Evolutionary conservation across 2,113 vertebrate genomes (phyloP).

Genomic region (Dendropsophus ebraccatus): DNA sequence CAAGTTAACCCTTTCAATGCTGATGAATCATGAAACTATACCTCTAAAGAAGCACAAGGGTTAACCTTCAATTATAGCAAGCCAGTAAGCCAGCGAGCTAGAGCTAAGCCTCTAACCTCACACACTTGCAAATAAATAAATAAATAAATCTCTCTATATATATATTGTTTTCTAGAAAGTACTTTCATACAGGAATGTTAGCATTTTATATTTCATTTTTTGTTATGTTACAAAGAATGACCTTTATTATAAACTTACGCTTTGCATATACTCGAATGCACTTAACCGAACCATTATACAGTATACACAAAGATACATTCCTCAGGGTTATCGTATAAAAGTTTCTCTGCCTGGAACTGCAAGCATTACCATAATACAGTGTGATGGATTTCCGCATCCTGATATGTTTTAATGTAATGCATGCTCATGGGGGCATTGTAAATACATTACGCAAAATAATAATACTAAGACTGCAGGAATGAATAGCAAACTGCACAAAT

Average conservation of each 20-base stretch:
- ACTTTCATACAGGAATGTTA: slow-evolving; percentile 69
- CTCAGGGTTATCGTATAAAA: slow-evolving; percentile 75
- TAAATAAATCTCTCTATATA: no score
- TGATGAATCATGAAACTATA: slow-evolving; percentile 36
- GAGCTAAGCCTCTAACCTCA: slow-evolving; percentile 67
- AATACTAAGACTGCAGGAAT: slow-evolving; percentile 60
- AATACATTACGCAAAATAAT: slow-evolving; percentile 55
- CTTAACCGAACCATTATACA: slow-evolving; percentile 71
- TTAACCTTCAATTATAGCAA: slow-evolving; percentile 63
- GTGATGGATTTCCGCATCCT: slow-evolving; percentile 50
- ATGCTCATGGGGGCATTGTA: slow-evolving; percentile 63
- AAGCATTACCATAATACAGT: slow-evolving; percentile 54
- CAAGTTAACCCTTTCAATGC: slow-evolving; percentile 57
- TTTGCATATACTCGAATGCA: slow-evolving; percentile 70
- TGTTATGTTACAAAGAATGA: slow-evolving; percentile 78
- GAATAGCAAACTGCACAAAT: slow-evolving; percentile 57
- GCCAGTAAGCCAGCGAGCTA: slow-evolving; percentile 68
- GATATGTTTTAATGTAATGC: slow-evolving; percentile 60
- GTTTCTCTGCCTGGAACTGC: slow-evolving; percentile 63
- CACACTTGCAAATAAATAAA: slow-evolving; percentile 68
- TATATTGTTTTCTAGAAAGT: slow-evolving; percentile 72
- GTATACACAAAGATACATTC: slow-evolving; percentile 70
- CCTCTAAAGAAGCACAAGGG: slow-evolving; percentile 26
- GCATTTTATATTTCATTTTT: slow-evolving; percentile 76
- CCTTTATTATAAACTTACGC: slow-evolving; percentile 74